phyloP scores from a whole-genome alignment of 2,797 vertebrate genomes.

The Melanotaenia trifasciata region DNA sequence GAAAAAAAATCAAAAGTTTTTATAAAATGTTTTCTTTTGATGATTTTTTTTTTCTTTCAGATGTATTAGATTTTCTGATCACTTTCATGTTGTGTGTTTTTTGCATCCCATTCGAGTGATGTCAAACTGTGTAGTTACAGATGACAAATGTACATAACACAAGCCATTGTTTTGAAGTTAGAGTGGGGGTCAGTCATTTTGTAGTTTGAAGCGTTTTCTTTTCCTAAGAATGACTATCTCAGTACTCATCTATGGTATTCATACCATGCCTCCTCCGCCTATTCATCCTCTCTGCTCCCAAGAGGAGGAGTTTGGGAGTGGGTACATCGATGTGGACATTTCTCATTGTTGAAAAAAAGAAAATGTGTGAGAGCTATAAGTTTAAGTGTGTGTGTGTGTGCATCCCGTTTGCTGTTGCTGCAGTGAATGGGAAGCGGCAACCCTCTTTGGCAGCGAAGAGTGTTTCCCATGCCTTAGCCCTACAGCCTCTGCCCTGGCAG shows the following conservation, averaged over 20 bases:
- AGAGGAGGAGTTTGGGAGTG: slow-evolving; percentile 49
- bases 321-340: slow-evolving; percentile 60
- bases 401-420: slow-evolving; percentile 75
- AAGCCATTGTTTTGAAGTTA: slow-evolving; percentile 77
- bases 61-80: slow-evolving; percentile 66
- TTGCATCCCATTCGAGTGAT: slow-evolving; percentile 79
- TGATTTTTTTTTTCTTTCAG: slow-evolving; percentile 59
- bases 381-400: slow-evolving; percentile 57
- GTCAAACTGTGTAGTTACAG: slow-evolving; percentile 77
- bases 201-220: slow-evolving; percentile 72
- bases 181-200: slow-evolving; percentile 64
- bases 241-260: slow-evolving; percentile 78
- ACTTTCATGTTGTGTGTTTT: slow-evolving; percentile 78
- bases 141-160: slow-evolving; percentile 83
- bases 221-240: slow-evolving; percentile 71
- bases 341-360: slow-evolving; percentile 49
- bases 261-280: slow-evolving; percentile 66
- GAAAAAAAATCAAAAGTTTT: slow-evolving; percentile 29
- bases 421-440: slow-evolving; percentile 88
- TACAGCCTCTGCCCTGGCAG: slow-evolving; percentile 88
- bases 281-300: slow-evolving; percentile 58
- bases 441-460: slow-evolving; percentile 91
- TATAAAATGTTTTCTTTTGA: slow-evolving; percentile 61
- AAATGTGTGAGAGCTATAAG: slow-evolving; percentile 65
- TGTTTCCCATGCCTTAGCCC: slow-evolving; percentile 93